phyloP scores from a whole-genome alignment of 2,888 invertebrate genomes.

The Arctia plantaginis region DNA sequence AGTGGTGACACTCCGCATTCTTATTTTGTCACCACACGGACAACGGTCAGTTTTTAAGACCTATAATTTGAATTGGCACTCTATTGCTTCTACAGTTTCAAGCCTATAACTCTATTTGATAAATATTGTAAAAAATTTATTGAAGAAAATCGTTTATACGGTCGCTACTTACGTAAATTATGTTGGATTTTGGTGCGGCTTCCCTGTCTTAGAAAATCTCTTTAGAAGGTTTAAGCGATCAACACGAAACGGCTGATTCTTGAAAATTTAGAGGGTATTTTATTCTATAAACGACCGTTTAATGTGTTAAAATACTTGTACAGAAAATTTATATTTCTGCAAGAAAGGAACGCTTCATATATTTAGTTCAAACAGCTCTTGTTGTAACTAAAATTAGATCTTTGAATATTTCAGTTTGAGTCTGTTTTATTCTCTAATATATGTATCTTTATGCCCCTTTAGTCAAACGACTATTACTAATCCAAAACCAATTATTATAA shows the following conservation, averaged over 20 bases:
- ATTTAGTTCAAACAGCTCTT: neutral
- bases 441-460: too few species aligned
- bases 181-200: neutral
- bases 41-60: too few species aligned
- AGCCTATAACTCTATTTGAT: neutral
- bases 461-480: neutral
- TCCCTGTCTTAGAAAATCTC: neutral
- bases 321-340: neutral
- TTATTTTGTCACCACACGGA: too few species aligned
- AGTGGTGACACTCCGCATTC: too few species aligned
- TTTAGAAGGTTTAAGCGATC: neutral
- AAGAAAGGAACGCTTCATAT: neutral
- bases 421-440: neutral
- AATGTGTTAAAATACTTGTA: neutral
- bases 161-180: neutral
- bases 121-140: neutral
- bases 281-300: neutral
- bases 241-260: neutral
- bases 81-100: neutral
- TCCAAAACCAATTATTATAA: neutral
- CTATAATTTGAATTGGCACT: too few species aligned
- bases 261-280: neutral
- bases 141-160: neutral
- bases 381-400: neutral
- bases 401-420: neutral